Evolutionary conservation across 1,140 invertebrate genomes (phyloP).

Genomic region (Diprion similis): DNA sequence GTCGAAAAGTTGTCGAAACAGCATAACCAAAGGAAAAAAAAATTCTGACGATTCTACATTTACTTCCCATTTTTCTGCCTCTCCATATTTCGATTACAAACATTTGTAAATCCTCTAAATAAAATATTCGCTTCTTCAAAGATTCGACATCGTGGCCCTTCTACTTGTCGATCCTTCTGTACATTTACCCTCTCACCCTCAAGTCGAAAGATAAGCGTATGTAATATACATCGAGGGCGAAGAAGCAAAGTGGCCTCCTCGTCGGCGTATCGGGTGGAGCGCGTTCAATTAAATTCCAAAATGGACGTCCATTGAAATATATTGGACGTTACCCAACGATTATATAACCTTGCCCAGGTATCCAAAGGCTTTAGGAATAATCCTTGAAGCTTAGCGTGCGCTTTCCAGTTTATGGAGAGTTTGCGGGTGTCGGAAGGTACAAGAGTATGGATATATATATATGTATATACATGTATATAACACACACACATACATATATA

Average conservation of each 20-base stretch:
- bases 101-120: too few species aligned
- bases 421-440: background rate
- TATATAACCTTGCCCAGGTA: slow-evolving; percentile 11
- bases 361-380: slow-evolving; percentile 10
- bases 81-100: too few species aligned
- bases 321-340: background rate
- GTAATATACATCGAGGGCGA: background rate
- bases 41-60: too few species aligned
- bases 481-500: too few species aligned
- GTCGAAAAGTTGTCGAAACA: too few species aligned
- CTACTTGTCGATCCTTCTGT: background rate
- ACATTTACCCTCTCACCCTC: background rate
- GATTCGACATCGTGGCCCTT: background rate
- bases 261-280: background rate
- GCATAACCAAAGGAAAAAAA: too few species aligned
- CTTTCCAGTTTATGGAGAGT: slow-evolving; percentile 16
- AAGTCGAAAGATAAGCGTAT: background rate
- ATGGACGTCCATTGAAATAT: slow-evolving; percentile 6
- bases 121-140: background rate
- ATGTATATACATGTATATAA: background rate
- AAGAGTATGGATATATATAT: background rate
- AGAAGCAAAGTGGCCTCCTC: background rate
- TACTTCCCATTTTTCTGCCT: too few species aligned
- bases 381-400: slow-evolving; percentile 9
- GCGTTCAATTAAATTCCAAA: background rate